These are phyloP conservation scores for Euura saliciscinereae DNA, from an alignment of 1,140 invertebrate species.

Conservation along the genomic window DNA sequence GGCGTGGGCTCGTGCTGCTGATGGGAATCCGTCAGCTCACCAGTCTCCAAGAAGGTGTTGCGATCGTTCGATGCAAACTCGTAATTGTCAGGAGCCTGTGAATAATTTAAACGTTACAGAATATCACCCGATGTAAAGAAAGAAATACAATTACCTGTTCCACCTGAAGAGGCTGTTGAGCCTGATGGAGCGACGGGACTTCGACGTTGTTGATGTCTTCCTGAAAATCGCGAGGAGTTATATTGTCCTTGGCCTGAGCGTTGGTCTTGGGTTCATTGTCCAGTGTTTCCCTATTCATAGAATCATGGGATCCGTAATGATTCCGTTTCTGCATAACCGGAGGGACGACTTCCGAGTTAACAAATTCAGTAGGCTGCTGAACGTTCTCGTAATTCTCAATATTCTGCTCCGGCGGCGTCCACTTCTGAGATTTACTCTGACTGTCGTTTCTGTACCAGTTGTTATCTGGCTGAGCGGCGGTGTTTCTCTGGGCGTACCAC, in stretches of 20 bases:
- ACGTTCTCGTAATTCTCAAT: constrained; percentile 56
- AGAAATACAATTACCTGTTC: constrained; percentile 35
- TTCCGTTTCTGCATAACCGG: constrained; percentile 44
- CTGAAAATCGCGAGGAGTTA: constrained; percentile 35
- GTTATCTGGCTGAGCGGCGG: constrained; percentile 25
- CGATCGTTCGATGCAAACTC: constrained; percentile 57
- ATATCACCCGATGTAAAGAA: constrained; percentile 6
- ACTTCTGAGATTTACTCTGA: constrained; percentile 30
- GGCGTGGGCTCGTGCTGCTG: constrained; percentile 49
- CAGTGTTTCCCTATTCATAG: constrained; percentile 53
- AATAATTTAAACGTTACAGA: neutral
- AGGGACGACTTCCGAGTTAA: constrained; percentile 51
- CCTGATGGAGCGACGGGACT: constrained; percentile 34
- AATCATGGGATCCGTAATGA: constrained; percentile 51
- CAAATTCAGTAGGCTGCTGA: constrained; percentile 47
- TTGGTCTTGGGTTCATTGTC: constrained; percentile 47
- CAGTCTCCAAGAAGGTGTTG: constrained; percentile 57
- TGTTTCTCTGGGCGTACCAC: constrained; percentile 50
- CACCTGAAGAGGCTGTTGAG: constrained; percentile 31
- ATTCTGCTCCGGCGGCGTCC: constrained; percentile 37
- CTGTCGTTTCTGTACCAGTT: constrained; percentile 36
- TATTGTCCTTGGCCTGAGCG: constrained; percentile 31
- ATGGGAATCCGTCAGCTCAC: constrained; percentile 56
- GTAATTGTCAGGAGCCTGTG: constrained; percentile 49
- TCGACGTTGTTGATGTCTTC: constrained; percentile 49